Conservation (phyloP, 2,113 vertebrate genomes). For the Chamaetylas fuelleborni region DNA sequence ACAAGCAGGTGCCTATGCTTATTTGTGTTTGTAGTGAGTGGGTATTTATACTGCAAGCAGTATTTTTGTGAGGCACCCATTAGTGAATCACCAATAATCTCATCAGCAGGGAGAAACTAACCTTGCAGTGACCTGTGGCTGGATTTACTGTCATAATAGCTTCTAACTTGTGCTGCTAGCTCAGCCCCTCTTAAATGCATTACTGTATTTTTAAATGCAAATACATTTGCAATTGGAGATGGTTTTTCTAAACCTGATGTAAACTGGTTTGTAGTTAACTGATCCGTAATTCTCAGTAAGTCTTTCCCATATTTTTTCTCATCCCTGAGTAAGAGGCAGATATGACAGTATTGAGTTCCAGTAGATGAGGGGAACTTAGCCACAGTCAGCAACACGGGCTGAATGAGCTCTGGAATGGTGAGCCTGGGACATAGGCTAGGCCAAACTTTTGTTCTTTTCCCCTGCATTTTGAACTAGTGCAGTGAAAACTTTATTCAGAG, state of each 20-base stretch:
- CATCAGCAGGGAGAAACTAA: neutral
- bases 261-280: neutral
- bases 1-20: neutral
- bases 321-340: neutral
- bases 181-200: neutral
- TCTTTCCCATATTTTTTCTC: neutral
- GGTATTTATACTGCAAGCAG: neutral
- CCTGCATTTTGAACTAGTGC: neutral
- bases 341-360: neutral
- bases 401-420: neutral
- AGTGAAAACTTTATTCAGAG: neutral
- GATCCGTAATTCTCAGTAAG: neutral
- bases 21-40: neutral
- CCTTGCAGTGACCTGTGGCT: neutral
- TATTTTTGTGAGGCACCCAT: neutral
- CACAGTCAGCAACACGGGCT: neutral
- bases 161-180: neutral
- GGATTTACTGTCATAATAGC: neutral
- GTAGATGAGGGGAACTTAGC: neutral
- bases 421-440: neutral
- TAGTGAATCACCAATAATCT: neutral
- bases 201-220: neutral
- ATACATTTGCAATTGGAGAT: neutral
- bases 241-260: neutral
- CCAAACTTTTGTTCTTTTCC: neutral